These are phyloP conservation scores for Melanotaenia trifasciata DNA, from an alignment of 2,797 vertebrate species.

Conservation along the genomic window DNA sequence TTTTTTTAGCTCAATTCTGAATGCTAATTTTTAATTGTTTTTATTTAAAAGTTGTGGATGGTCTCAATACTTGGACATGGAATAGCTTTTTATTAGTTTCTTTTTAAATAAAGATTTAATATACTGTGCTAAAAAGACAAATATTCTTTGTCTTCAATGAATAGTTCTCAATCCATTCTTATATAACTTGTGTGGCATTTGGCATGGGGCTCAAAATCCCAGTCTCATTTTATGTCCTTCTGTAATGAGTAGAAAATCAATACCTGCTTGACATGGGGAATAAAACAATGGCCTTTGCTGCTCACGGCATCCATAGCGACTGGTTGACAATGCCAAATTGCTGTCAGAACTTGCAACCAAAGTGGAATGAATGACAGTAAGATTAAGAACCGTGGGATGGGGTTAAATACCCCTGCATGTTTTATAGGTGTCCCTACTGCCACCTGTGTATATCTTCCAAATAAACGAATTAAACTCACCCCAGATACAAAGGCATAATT, in stretches of 20 bases:
- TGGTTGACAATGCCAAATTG: conserved; percentile 69
- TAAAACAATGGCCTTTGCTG: conserved; percentile 72
- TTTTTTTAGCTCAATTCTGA: conserved; percentile 34
- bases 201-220: conserved; percentile 61
- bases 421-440: conserved; percentile 74
- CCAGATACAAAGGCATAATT: conserved; percentile 60
- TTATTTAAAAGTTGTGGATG: not conserved
- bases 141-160: conserved; percentile 31
- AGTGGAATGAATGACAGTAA: conserved; percentile 76
- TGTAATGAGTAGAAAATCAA: conserved; percentile 78
- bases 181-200: conserved; percentile 63
- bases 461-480: conserved; percentile 63
- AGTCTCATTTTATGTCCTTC: conserved; percentile 73
- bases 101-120: conserved; percentile 29
- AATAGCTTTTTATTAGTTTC: conserved; percentile 1
- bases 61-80: not conserved
- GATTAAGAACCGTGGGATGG: conserved; percentile 66
- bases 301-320: conserved; percentile 52
- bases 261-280: conserved; percentile 67
- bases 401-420: conserved; percentile 69
- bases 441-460: conserved; percentile 67
- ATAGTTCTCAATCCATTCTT: conserved; percentile 29
- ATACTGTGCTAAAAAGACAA: not conserved
- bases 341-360: conserved; percentile 74
- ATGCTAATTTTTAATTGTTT: conserved; percentile 15